Evolutionary conservation across 2,797 vertebrate species (phyloP).

Genomic region (Bovichtus diacanthus): DNA sequence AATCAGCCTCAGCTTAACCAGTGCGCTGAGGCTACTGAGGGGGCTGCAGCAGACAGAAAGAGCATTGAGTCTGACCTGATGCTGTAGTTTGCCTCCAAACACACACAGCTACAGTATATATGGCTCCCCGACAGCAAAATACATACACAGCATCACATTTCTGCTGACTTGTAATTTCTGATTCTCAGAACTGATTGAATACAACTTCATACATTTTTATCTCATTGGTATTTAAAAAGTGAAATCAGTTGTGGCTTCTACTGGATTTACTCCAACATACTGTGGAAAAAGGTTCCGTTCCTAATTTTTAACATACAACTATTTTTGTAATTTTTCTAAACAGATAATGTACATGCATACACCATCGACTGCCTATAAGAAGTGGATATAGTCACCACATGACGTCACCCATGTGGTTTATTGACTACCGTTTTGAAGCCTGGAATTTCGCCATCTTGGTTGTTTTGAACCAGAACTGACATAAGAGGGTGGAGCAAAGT

Average conservation of each 20-base stretch:
- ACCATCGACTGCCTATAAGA: too few species aligned
- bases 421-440: too few species aligned
- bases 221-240: background rate
- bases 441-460: too few species aligned
- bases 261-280: background rate
- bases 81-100: conserved; percentile 25
- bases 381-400: too few species aligned
- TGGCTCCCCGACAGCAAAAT: background rate
- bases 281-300: background rate
- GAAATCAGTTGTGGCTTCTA: background rate
- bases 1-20: conserved; percentile 65
- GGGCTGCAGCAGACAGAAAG: conserved; percentile 49
- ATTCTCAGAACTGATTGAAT: background rate
- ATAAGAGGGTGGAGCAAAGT: too few species aligned
- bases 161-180: background rate
- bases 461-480: too few species aligned
- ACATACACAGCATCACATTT: background rate
- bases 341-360: too few species aligned
- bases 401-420: too few species aligned
- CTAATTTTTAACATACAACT: background rate
- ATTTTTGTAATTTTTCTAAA: background rate
- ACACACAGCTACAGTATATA: background rate
- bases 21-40: conserved; percentile 46
- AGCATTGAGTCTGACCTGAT: conserved; percentile 39
- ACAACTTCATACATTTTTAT: too few species aligned